Evolutionary conservation across 2,888 invertebrate genomes (phyloP).

Genomic region (Limenitis arthemis): DNA sequence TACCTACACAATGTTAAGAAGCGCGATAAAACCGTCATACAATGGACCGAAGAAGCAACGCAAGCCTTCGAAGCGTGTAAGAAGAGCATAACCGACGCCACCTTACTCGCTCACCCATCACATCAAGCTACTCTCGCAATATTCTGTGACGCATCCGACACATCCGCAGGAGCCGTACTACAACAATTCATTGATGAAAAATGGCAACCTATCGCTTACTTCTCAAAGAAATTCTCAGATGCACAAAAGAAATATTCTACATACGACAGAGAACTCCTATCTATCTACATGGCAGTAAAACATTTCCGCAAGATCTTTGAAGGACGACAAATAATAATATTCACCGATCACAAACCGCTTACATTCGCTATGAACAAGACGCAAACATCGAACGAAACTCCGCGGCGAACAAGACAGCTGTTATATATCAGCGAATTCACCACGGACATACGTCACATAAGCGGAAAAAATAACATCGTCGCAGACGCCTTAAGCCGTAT

Average conservation of each 20-base stretch:
- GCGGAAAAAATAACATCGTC: constrained; percentile 14
- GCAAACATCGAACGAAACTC: constrained; percentile 7
- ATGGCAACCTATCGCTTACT: background rate
- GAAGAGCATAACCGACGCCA: background rate
- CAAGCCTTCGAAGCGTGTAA: background rate
- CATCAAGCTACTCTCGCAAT: background rate
- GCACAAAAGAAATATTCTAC: too few relatives aligned
- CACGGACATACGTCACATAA: constrained; percentile 15
- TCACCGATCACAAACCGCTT: constrained; percentile 16
- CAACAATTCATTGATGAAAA: background rate
- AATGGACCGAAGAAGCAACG: background rate
- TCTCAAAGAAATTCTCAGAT: too few relatives aligned
- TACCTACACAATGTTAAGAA: background rate
- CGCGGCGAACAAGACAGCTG: constrained; percentile 14
- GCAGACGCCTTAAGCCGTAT: constrained; percentile 24
- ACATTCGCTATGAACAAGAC: constrained; percentile 9
- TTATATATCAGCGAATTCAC: constrained; percentile 20
- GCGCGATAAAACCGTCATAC: background rate
- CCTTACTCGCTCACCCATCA: background rate
- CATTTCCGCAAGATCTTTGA: constrained; percentile 1
- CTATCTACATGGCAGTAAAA: background rate
- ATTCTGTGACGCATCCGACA: background rate
- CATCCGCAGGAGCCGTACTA: background rate
- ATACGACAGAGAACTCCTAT: background rate
- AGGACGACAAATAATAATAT: constrained; percentile 7